Percentiles rank a stretch among this genome's conserved stretches.
These are phyloP conservation scores for Stigmatopora argus DNA, from an alignment of 2,113 vertebrate species.

Conservation along the genomic window DNA sequence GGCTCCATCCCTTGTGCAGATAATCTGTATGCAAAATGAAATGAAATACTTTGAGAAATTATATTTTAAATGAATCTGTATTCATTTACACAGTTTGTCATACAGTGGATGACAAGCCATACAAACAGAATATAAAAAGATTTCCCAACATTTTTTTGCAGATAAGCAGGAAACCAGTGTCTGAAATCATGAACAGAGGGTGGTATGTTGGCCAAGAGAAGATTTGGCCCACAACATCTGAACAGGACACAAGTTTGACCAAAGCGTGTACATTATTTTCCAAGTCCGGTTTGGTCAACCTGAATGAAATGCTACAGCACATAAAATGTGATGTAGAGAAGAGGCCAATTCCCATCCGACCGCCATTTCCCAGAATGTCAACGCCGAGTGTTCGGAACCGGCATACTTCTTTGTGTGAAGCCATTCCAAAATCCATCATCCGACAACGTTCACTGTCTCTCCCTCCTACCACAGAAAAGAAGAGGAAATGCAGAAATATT, in stretches of 20 bases:
- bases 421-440: slow-evolving; percentile 81
- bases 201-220: slow-evolving; percentile 58
- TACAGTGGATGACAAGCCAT: no score
- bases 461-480: slow-evolving; percentile 74
- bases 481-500: slow-evolving; percentile 55
- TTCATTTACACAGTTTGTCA: no score
- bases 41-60: no score
- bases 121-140: not conserved
- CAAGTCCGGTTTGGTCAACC: slow-evolving; percentile 63
- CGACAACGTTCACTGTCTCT: slow-evolving; percentile 77
- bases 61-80: no score
- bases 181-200: slow-evolving; percentile 41
- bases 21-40: no score
- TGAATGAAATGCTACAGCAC: slow-evolving; percentile 49
- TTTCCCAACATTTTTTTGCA: slow-evolving; percentile 18
- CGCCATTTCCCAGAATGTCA: slow-evolving; percentile 43
- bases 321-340: slow-evolving; percentile 17
- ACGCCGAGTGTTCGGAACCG: slow-evolving; percentile 9
- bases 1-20: no score
- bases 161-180: slow-evolving; percentile 22
- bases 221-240: slow-evolving; percentile 29
- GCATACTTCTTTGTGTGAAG: slow-evolving; percentile 71
- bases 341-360: slow-evolving; percentile 47
- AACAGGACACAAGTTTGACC: slow-evolving; percentile 13
- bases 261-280: slow-evolving; percentile 52